phyloP scores from a whole-genome alignment of 2,797 vertebrate species.

The Galagoides demidoff region DNA sequence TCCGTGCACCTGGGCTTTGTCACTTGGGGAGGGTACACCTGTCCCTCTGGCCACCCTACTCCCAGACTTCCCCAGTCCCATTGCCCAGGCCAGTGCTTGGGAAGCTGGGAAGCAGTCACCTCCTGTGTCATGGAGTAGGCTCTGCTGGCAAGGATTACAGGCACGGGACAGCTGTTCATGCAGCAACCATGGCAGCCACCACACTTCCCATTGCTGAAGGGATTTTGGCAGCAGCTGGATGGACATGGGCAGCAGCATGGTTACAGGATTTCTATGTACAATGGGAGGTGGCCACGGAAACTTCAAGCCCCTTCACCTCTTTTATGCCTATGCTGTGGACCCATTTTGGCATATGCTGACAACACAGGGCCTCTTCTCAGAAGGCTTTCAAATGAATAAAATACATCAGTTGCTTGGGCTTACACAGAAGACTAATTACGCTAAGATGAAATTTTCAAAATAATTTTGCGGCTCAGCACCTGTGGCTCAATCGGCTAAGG shows the following conservation, averaged over 20 bases:
- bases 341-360: not conserved
- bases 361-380: not conserved
- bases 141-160: not conserved
- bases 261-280: rapidly evolving
- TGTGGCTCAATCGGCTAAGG: too few relatives aligned
- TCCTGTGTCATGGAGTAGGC: not conserved
- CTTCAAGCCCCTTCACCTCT: too few relatives aligned
- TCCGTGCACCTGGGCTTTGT: not conserved
- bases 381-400: not conserved
- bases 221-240: not conserved
- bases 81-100: not conserved
- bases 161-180: too few relatives aligned
- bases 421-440: not conserved
- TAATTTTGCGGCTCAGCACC: not conserved
- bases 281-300: rapidly evolving
- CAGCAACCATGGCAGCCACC: rapidly evolving
- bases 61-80: not conserved
- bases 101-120: not conserved
- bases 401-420: too few relatives aligned
- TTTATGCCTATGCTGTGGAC: rapidly evolving
- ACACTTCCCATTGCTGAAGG: too few relatives aligned
- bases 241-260: rapidly evolving
- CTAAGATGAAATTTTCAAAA: not conserved
- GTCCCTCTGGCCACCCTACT: rapidly evolving
- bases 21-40: not conserved